Evolutionary conservation across 2,113 vertebrate genomes (phyloP).

Genomic region (Arvicanthis niloticus): DNA sequence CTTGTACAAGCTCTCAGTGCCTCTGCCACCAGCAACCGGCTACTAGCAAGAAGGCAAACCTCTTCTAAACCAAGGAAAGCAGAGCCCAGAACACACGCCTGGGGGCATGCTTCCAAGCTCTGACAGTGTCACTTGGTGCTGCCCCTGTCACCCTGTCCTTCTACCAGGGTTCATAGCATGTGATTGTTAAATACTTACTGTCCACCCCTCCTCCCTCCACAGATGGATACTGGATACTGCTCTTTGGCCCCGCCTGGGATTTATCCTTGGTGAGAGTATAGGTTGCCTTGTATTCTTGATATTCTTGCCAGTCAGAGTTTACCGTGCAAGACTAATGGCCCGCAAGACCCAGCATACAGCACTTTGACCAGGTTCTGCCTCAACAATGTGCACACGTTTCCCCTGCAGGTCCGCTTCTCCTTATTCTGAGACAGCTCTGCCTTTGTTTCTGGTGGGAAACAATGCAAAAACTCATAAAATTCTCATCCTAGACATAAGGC

Average conservation of each 20-base stretch:
- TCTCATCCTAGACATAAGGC: background rate
- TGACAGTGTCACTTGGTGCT: background rate
- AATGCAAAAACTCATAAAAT: background rate
- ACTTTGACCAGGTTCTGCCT: background rate
- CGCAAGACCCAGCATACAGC: background rate
- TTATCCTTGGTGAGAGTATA: background rate
- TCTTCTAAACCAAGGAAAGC: background rate
- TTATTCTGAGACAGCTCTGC: background rate
- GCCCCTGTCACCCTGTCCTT: background rate
- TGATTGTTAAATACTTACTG: background rate
- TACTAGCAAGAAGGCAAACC: background rate
- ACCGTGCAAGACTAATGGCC: background rate
- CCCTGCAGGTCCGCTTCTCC: background rate
- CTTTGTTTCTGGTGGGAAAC: background rate
- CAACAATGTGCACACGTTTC: background rate
- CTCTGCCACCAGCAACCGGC: background rate
- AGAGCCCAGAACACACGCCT: background rate
- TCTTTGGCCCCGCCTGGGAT: background rate
- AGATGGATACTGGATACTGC: too few species aligned
- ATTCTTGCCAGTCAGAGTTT: background rate
- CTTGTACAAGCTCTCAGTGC: background rate
- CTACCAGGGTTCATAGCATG: accelerated
- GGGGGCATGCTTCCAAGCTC: background rate
- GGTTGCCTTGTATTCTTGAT: background rate
- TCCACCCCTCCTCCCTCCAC: accelerated